Evolutionary conservation across 2,888 invertebrate species (phyloP).

Genomic region (Ypsolopha scabrella): DNA sequence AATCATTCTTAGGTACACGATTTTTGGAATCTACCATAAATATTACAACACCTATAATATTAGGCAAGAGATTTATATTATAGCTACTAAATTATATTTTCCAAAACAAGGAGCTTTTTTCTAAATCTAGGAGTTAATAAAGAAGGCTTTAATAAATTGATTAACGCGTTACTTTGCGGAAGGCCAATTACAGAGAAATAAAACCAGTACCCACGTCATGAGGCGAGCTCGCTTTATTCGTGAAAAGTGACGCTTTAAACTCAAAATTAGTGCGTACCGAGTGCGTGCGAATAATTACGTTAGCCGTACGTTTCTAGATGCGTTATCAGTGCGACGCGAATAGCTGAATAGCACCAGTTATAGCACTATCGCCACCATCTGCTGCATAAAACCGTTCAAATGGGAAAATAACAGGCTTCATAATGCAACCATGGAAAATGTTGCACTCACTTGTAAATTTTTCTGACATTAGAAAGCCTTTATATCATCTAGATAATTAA

Average conservation of each 20-base stretch:
- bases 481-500: slow-evolving; percentile 30
- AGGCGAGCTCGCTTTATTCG: neutral
- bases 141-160: too few relatives aligned
- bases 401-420: slow-evolving; percentile 66
- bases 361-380: slow-evolving; percentile 53
- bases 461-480: slow-evolving; percentile 54
- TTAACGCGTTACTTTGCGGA: too few relatives aligned
- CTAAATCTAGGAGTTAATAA: too few relatives aligned
- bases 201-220: neutral
- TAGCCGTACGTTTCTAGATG: slow-evolving; percentile 49
- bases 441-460: slow-evolving; percentile 33
- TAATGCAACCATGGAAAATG: slow-evolving; percentile 57
- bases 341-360: slow-evolving; percentile 29
- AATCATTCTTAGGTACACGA: too few relatives aligned
- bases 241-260: neutral
- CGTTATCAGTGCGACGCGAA: slow-evolving; percentile 9
- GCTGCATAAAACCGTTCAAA: slow-evolving; percentile 61
- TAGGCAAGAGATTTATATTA: too few relatives aligned
- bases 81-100: too few relatives aligned
- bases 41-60: too few relatives aligned
- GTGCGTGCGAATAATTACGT: slow-evolving; percentile 64
- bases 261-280: slow-evolving; percentile 3
- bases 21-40: too few relatives aligned
- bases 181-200: too few relatives aligned
- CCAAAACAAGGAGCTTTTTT: too few relatives aligned